Base-by-base conservation (phyloP, 2,797 vertebrate genomes). In the Telmatherina bonti region DNA sequence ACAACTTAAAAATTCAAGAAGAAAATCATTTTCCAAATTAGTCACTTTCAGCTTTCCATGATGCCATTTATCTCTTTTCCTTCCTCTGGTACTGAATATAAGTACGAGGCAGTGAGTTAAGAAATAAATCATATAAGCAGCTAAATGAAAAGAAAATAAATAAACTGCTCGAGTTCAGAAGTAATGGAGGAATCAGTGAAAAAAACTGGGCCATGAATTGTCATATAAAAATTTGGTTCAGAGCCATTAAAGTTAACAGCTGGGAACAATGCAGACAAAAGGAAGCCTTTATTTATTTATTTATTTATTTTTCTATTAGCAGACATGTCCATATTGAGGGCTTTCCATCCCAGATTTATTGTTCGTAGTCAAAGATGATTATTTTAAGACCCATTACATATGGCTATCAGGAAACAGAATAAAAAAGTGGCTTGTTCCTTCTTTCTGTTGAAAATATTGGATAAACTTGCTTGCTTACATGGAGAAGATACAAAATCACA, bases 91-190 rank as follows among this genome's bases (percentile, higher is more conserved):
- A 64, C 18, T 62, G 54, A 26, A 70, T 72, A 38, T 22, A 49
- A 83, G 49, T 35, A 43, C 1, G 2, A 70, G 77, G 54, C 76
- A 74, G 38, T 72, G 55, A 31, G 27, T 11, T 27, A 68, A 68
- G 61, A 69, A 45, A 72, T n/a, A n/a, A n/a, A n/a, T n/a, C n/a
- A n/a, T n/a, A n/a, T n/a, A n/a, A n/a, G n/a, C n/a, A n/a, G n/a
- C n/a, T n/a, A n/a, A 47, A 22, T n/a, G 18, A 47, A 20, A 47
- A 0, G 20, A n/a, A 8, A 79, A 79, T 62, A 87, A 83, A 82
- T 80, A 66, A 85, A 51, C 29, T 63, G 63, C 58, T 74, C 79
- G 75, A 84, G 62, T 82, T 43, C 59, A 70, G 31, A 20, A 7
- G 31, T 31, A 16, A 76, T 79, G 51, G 63, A 82, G 67, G 41